phyloP scores from a whole-genome alignment of 2,113 vertebrate species.

The Myotis davidii region DNA sequence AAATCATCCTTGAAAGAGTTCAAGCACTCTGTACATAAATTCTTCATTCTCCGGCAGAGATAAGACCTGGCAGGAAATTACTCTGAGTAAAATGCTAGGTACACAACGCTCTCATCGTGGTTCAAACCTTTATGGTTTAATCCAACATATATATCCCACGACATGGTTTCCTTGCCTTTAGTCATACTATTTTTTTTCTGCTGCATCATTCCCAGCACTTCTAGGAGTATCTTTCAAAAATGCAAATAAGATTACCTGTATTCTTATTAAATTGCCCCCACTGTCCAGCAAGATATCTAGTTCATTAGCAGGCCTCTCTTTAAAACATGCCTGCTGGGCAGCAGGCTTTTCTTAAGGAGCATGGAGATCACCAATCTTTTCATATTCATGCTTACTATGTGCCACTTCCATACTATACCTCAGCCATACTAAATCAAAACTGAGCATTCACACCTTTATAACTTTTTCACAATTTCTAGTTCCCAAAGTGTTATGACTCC shows the following conservation, averaged over 20 bases:
- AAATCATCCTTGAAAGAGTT: constrained; percentile 24
- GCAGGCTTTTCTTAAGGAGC: background rate
- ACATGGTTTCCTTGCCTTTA: background rate
- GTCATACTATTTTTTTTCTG: background rate
- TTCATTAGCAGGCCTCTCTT: background rate
- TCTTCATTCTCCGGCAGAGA: constrained; percentile 9
- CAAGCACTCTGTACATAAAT: background rate
- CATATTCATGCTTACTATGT: background rate
- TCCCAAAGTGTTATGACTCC: background rate
- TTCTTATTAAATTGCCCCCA: background rate
- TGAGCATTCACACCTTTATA: background rate
- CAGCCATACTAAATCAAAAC: background rate
- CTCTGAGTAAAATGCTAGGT: background rate
- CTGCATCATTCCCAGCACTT: background rate
- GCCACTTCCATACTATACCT: background rate
- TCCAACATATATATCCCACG: background rate
- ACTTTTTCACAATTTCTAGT: background rate
- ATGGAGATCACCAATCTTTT: background rate
- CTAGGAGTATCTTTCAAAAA: background rate
- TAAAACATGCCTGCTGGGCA: background rate
- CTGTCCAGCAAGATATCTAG: background rate
- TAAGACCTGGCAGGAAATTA: background rate
- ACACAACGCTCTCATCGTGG: background rate
- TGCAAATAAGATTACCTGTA: background rate
- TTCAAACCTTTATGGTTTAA: background rate